Evolutionary conservation across 2,113 vertebrate genomes (phyloP).

Genomic region (Atractosteus spatula): DNA sequence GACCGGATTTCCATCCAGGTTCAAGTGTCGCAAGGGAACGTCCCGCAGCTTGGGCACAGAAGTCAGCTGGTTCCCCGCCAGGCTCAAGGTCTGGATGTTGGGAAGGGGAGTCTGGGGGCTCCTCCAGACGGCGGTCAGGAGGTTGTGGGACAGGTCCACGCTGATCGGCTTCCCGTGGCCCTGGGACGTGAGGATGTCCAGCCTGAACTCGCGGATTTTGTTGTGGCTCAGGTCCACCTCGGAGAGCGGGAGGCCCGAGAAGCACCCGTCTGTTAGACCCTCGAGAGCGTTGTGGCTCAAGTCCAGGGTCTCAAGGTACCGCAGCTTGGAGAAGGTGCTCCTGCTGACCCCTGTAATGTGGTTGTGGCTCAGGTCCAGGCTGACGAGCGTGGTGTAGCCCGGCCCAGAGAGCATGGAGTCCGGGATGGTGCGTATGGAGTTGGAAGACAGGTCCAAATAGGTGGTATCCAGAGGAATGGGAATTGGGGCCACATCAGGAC

Average conservation of each 20-base stretch:
- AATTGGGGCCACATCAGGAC: conserved; percentile 73
- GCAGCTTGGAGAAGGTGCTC: conserved; percentile 81
- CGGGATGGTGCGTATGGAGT: conserved; percentile 75
- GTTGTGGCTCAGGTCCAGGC: conserved; percentile 89
- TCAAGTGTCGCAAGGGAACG: conserved; percentile 81
- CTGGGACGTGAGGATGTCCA: conserved; percentile 73
- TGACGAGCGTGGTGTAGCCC: conserved; percentile 90
- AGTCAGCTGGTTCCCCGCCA: conserved; percentile 75
- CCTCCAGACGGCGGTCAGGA: conserved; percentile 55
- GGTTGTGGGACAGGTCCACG: conserved; percentile 85
- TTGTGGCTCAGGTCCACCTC: conserved; percentile 91
- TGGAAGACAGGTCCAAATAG: conserved; percentile 88
- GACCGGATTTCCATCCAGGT: conserved; percentile 83
- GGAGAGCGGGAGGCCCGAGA: conserved; percentile 78
- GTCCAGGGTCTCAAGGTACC: conserved; percentile 90
- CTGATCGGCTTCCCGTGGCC: conserved; percentile 74
- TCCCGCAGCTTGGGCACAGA: conserved; percentile 69
- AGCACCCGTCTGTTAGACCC: conserved; percentile 67
- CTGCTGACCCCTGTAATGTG: conserved; percentile 71
- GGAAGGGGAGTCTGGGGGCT: conserved; percentile 36
- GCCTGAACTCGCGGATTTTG: conserved; percentile 68
- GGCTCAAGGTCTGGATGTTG: conserved; percentile 81
- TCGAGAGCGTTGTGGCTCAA: conserved; percentile 86
- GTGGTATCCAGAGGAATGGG: conserved; percentile 90
- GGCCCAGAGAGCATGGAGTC: conserved; percentile 87